Conservation (phyloP, 2,113 vertebrate species). For the Glaucomys volans region DNA sequence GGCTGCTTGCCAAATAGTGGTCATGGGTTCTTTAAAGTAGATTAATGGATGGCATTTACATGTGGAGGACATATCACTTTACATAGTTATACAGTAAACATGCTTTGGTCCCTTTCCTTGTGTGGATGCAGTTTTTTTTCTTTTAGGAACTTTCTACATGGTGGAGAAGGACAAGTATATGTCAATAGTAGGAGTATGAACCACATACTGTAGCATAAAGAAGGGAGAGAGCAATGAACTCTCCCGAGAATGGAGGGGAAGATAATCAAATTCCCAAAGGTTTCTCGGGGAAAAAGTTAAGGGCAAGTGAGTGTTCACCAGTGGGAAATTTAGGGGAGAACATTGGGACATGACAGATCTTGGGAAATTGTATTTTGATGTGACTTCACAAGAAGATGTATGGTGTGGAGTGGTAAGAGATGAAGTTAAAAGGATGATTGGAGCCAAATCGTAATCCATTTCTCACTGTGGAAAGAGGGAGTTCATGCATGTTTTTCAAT, state of each 20-base stretch:
- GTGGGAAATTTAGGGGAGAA: conserved; percentile 11
- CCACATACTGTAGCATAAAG: neutral
- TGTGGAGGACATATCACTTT: neutral
- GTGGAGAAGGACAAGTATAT: neutral
- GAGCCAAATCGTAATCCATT: neutral
- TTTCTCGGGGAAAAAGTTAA: conserved; percentile 21
- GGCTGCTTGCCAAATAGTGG: conserved; percentile 28
- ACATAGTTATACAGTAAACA: neutral
- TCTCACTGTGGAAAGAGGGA: neutral
- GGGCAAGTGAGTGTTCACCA: neutral
- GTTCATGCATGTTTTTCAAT: neutral
- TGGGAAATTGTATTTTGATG: conserved; percentile 17
- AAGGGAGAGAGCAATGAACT: neutral
- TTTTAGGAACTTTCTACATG: neutral
- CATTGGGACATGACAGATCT: neutral
- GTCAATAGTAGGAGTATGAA: neutral
- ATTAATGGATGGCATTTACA: neutral
- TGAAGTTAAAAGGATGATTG: neutral
- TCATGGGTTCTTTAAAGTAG: neutral
- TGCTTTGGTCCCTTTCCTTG: neutral
- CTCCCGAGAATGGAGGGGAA: neutral
- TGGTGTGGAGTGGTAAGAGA: neutral
- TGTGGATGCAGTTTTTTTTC: neutral
- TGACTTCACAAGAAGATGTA: conserved; percentile 39
- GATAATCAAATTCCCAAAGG: neutral